Conservation (phyloP, 35 echinoderm and acorn worm species). For the Eucidaris tribuloides region DNA sequence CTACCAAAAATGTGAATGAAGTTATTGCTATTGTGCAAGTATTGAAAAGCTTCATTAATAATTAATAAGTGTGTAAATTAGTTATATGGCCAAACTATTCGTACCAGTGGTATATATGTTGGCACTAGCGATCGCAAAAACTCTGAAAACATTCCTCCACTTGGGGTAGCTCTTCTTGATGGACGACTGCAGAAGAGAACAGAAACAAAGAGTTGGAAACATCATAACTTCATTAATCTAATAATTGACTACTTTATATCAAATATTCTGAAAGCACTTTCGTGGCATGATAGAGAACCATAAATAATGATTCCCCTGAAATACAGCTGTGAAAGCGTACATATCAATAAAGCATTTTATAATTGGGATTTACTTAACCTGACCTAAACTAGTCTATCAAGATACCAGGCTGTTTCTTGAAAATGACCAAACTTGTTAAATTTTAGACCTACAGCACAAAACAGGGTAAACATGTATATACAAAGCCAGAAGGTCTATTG, state of each 20-base stretch:
- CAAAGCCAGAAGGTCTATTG: constrained; percentile 46
- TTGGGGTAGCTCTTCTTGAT: neutral
- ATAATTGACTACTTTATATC: neutral
- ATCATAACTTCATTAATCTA: neutral
- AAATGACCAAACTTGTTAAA: too few species aligned
- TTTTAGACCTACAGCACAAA: too few species aligned
- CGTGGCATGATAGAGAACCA: neutral
- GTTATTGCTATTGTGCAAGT: neutral
- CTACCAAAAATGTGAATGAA: neutral
- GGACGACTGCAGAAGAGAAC: neutral
- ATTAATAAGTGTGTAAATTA: neutral
- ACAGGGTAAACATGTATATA: too few species aligned
- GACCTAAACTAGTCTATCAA: too few species aligned
- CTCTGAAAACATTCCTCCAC: constrained; percentile 33
- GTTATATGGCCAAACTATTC: too few species aligned
- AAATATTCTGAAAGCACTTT: neutral
- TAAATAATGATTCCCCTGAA: too few species aligned
- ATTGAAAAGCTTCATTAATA: neutral
- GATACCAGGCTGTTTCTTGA: too few species aligned
- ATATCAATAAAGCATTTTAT: too few species aligned
- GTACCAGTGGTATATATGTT: constrained; percentile 69
- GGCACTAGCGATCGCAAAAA: constrained; percentile 84
- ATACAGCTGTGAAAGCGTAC: too few species aligned
- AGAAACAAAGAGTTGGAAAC: neutral
- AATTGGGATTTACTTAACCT: too few species aligned